phyloP scores from a whole-genome alignment of 2,888 invertebrate genomes.

The Sminthurides aquaticus region DNA sequence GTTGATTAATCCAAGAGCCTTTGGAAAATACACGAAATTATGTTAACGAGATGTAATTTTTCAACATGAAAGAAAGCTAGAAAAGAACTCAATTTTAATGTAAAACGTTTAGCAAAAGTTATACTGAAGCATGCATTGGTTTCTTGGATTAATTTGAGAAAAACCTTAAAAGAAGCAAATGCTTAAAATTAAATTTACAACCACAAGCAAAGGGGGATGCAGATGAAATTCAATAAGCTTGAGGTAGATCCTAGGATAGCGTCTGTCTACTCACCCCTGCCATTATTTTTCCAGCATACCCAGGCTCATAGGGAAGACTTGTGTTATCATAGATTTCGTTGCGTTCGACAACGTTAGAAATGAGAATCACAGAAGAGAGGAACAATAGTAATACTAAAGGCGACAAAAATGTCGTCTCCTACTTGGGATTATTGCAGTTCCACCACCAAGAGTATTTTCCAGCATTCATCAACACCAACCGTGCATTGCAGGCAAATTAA shows the following conservation, averaged over 20 bases:
- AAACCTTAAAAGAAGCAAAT: neutral
- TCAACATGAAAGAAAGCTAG: constrained; percentile 47
- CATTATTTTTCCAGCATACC: constrained; percentile 43
- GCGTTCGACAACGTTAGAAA: constrained; percentile 39
- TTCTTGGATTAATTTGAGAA: no score
- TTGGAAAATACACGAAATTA: no score
- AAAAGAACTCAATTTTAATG: constrained; percentile 35
- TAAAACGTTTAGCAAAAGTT: constrained; percentile 9
- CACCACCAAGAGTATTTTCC: constrained; percentile 2
- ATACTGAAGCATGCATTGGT: constrained; percentile 2
- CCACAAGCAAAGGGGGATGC: no score
- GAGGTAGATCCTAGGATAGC: no score
- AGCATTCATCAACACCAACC: constrained; percentile 11
- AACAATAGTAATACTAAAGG: constrained; percentile 43
- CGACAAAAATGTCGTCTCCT: constrained; percentile 42
- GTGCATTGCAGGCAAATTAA: no score
- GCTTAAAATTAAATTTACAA: neutral
- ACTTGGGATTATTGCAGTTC: constrained; percentile 19
- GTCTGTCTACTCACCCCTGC: constrained; percentile 44
- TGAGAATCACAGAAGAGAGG: constrained; percentile 41
- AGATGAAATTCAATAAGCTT: no score
- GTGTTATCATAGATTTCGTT: constrained; percentile 27
- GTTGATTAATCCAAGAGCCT: constrained; percentile 70
- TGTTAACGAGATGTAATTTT: no score
- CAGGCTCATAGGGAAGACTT: constrained; percentile 31